A percentile compares a stretch with the other conserved stretches of the same genome.
phyloP scores from a whole-genome alignment of 2,888 invertebrate genomes.

The Agrenia bidenticulata region DNA sequence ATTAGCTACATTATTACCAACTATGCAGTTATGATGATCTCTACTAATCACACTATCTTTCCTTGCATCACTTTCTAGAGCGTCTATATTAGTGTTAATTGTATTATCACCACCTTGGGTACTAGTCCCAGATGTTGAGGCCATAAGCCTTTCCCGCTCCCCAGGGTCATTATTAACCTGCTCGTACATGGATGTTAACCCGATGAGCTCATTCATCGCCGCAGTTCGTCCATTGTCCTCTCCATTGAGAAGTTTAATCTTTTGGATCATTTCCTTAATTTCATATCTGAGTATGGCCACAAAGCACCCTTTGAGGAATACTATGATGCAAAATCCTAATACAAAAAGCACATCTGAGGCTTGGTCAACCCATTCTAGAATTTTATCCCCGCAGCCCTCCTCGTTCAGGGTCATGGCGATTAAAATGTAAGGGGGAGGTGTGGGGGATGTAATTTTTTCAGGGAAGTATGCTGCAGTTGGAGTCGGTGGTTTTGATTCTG shows the following conservation, averaged over 20 bases:
- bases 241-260: slow-evolving; percentile 75
- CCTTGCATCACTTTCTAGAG: slow-evolving; percentile 28
- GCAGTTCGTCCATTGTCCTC: slow-evolving; percentile 61
- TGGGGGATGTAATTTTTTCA: slow-evolving; percentile 24
- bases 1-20: slow-evolving; percentile 29
- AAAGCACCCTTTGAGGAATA: slow-evolving; percentile 85
- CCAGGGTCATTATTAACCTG: slow-evolving; percentile 36
- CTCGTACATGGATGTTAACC: slow-evolving; percentile 47
- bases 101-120: slow-evolving; percentile 25
- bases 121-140: slow-evolving; percentile 2
- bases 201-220: slow-evolving; percentile 54
- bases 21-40: slow-evolving; percentile 22
- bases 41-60: slow-evolving; percentile 16
- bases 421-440: slow-evolving; percentile 58
- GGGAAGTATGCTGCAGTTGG: not conserved
- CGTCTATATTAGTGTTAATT: slow-evolving; percentile 37
- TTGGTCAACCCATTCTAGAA: slow-evolving; percentile 72
- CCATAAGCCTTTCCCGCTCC: slow-evolving; percentile 43
- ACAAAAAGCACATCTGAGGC: slow-evolving; percentile 76
- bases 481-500: slow-evolving; percentile 16
- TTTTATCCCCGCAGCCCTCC: slow-evolving; percentile 71
- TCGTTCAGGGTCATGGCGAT: slow-evolving; percentile 56
- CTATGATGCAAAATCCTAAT: slow-evolving; percentile 82
- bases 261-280: slow-evolving; percentile 65
- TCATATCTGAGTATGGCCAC: slow-evolving; percentile 72